Evolutionary conservation across 1,140 invertebrate species (phyloP), one percentile per base, ranked within the genome.

Genomic region (Brachionus rotundiformis): DNA sequence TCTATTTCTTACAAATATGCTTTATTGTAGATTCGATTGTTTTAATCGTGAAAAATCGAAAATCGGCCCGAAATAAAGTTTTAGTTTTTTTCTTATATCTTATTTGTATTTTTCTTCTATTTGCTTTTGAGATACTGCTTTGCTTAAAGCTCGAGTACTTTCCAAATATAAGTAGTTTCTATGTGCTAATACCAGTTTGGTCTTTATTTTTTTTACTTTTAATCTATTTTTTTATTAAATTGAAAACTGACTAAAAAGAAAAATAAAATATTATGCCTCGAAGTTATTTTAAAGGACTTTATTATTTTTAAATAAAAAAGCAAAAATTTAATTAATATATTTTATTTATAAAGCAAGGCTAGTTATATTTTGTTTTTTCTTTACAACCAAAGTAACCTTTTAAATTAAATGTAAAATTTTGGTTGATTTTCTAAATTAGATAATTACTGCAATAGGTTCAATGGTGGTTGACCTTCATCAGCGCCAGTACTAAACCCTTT

Each of bases 381-480:
- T 54, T 44, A 73, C 10, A 73, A 10, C 68, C 68, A 73, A 10
- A 73, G 44, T 3, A 73, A 25, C 41, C 68, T 73, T 29, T 23
- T 25, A 73, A 73, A 10, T n/a, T n/a, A 44, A 65, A 31, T 7
- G 13, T 44, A 73, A 73, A 1, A 11, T 27, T 73, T 44, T 73
- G 2, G 11, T 44, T 33, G n/a, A 47, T 4, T 44, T 23, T 25
- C 7, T 19, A 73, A 27, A 25, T 71, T 19, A 36, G 16, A 11
- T 23, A 47, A 31, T 25, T 79, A 79, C 76, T 79, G 76, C n/a
- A 79, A 41, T 31, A 79, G 23, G 11, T 19, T 39, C 47, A 79
- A 27, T 23, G 76, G 76, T 39, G 76, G 76, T 27, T 79, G 76
- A 31, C 76, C 76, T 79, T 79, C 76, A 79, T 79, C 76, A 23